A percentile compares a stretch with the other conserved stretches of the same genome.
phyloP scores from a whole-genome alignment of 2,113 vertebrate genomes.

The Capreolus pygargus region DNA sequence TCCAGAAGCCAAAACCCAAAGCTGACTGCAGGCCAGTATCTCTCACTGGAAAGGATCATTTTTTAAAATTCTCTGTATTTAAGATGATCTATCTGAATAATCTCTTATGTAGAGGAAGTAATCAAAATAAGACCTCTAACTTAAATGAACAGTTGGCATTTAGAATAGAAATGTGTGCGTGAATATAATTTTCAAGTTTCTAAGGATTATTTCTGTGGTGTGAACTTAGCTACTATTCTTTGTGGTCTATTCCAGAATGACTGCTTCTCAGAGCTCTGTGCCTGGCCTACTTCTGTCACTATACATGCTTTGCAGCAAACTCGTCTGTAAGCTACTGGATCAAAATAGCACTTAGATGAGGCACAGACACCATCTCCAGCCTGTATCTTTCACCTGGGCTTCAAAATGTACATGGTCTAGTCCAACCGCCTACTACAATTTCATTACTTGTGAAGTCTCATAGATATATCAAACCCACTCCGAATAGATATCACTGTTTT shows the following conservation, averaged over 20 bases:
- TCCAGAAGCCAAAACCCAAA: not conserved
- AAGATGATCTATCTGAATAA: constrained; percentile 41
- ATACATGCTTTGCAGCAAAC: not conserved
- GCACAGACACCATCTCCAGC: not conserved
- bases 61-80: not conserved
- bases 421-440: not conserved
- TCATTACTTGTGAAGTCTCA: not conserved
- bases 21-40: not conserved
- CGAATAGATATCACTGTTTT: too few relatives aligned
- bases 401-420: not conserved
- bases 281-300: not conserved
- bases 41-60: not conserved
- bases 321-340: not conserved
- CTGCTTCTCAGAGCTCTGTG: not conserved
- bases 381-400: not conserved
- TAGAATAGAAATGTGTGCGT: not conserved
- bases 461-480: not conserved
- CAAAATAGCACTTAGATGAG: not conserved
- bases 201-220: not conserved
- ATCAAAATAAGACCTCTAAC: constrained; percentile 43
- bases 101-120: constrained; percentile 9
- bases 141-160: constrained; percentile 31
- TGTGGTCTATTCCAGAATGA: not conserved
- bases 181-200: constrained; percentile 3
- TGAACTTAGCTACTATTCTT: not conserved